Evolutionary conservation across 2,888 invertebrate genomes (phyloP), one percentile per base, ranked within the genome.

Genomic region (Caenorhabditis sp.): DNA sequence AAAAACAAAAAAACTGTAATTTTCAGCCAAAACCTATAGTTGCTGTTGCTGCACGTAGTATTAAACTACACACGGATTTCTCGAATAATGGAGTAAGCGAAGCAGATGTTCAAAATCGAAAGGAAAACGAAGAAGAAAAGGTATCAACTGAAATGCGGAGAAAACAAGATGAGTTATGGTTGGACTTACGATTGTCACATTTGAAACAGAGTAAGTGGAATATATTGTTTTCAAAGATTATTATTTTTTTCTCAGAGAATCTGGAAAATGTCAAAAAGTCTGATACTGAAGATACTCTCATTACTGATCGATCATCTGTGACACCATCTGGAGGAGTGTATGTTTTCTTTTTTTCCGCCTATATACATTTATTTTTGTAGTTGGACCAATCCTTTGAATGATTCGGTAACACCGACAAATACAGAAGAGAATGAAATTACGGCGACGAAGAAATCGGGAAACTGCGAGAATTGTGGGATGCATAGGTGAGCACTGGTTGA

Each of bases 161-260:
- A 43, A 66, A 69, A 58, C 73, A 67, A 31, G 73, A 69, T 20
- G 73, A 73, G 38, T 59, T 73, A 59, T 73, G 73, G 73, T 25
- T 73, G 17, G 73, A 73, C 63, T 59, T 73, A 27, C 49, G 69
- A 21, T 52, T 73, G 1, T 59, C 62, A 10, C 68, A 73, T 63
- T 59, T 69, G 14, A 73, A 66, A 31, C 59, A 73, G 36, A 53
- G 65, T 67, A 21, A 53, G 61, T 23, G 57, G 21, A 57, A 23
- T 38, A n/a, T n/a, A n/a, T n/a, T n/a, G n/a, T n/a, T 23, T 59
- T 49, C 8, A 8, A 8, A 59, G 27, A 5, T 17, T n/a, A 21
- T 49, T 43, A 59, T 17, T 43, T 36, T 59, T n/a, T 20, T 67
- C 60, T 31, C 64, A 65, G 65, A 63, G 58, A 62, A 56, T 14